A percentile compares a stretch with the other conserved stretches of the same genome.
These are phyloP conservation scores for Mesocricetus auratus DNA, from an alignment of 2,113 vertebrate species.

Conservation along the genomic window DNA sequence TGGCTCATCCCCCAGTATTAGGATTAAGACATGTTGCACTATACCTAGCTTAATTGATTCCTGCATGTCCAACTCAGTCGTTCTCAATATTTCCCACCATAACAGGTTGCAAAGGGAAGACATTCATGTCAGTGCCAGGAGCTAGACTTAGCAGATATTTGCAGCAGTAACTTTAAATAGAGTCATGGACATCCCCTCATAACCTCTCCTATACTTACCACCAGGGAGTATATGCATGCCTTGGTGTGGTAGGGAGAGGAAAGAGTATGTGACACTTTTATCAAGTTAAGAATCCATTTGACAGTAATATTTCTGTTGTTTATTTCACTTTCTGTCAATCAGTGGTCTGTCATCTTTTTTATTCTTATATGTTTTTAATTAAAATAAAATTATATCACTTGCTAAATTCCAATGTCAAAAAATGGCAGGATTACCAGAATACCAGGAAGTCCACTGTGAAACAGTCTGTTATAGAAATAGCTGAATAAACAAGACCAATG, in stretches of 20 bases:
- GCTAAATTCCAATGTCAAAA: no score
- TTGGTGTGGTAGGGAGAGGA: background rate
- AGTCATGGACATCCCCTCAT: background rate
- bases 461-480: background rate
- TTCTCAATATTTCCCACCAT: background rate
- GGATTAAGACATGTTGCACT: background rate
- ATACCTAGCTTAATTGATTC: background rate
- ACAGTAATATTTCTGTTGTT: background rate
- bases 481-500: background rate
- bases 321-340: background rate
- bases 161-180: background rate
- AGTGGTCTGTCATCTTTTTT: background rate
- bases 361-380: no score
- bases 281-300: background rate
- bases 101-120: background rate
- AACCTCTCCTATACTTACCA: background rate
- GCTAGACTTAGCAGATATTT: background rate
- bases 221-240: background rate
- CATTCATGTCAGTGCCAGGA: background rate
- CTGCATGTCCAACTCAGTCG: background rate
- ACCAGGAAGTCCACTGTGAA: background rate
- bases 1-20: background rate
- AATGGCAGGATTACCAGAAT: background rate
- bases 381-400: no score
- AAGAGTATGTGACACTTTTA: background rate